Percentiles rank a stretch among this genome's conserved stretches.
Evolutionary conservation across 2,888 invertebrate species (phyloP).

Genomic region (Pachycephus smyrnensis): DNA sequence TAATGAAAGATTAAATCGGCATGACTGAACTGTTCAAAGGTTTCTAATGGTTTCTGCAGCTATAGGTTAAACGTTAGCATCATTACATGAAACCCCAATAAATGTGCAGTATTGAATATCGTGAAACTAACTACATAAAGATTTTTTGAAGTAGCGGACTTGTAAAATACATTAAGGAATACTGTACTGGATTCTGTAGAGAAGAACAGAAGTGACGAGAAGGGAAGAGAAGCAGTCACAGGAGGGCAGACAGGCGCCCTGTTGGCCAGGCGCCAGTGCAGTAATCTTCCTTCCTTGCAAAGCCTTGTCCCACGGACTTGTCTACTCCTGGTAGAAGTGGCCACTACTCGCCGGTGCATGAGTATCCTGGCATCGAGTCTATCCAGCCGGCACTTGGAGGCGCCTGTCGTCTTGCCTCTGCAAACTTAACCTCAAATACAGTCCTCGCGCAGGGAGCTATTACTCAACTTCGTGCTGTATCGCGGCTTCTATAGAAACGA

Average conservation of each 20-base stretch:
- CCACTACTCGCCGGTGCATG: background rate
- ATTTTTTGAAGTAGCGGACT: background rate
- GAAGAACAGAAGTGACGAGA: background rate
- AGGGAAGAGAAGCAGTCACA: background rate
- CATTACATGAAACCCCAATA: background rate
- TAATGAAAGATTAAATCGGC: background rate
- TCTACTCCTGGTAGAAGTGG: background rate
- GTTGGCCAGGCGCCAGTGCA: conserved; percentile 10
- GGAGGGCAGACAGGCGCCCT: conserved; percentile 12
- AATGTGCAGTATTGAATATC: background rate
- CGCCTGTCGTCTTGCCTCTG: background rate
- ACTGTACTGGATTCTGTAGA: background rate
- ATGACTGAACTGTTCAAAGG: background rate
- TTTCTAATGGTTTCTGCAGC: background rate
- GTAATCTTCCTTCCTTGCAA: conserved; percentile 5
- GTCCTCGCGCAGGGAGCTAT: background rate
- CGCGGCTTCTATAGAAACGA: background rate
- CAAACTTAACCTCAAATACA: background rate
- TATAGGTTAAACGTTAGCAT: background rate
- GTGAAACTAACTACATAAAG: background rate
- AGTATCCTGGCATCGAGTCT: background rate
- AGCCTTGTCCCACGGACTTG: background rate
- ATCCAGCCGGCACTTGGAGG: background rate
- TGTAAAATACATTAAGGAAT: background rate
- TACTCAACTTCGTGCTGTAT: background rate